Evolutionary conservation across 1,140 invertebrate genomes (phyloP), one percentile per base, ranked within the genome.

Genomic region (Caerostris darwini): DNA sequence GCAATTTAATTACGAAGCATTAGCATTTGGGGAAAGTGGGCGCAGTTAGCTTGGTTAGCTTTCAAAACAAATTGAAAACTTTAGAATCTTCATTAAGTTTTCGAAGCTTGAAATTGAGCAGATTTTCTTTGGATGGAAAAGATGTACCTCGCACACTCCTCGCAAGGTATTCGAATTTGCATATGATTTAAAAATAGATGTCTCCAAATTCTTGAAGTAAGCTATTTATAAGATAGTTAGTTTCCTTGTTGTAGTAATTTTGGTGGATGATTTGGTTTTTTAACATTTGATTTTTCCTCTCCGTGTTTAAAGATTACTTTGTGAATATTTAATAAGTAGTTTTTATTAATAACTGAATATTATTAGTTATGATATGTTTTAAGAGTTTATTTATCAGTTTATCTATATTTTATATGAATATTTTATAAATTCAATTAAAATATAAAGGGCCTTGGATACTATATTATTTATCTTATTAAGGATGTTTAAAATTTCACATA

Each of bases 1-100:
- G 10, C 85, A 61, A 87, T 87, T 87, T 87, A 87, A 87, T 87
- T 87, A 87, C n/a, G 56, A 53, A 61, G 85, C n/a, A 87, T 87
- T 64, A 87, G 85, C 57, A 87, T 87, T 59, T 87, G 57, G 34
- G 82, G 57, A 85, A 58, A 85, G 82, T 57, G 57, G n/a, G 54
- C 6, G 82, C 82, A 58, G 56, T 85, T 85, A 85, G n/a, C 64
- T 19, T 58, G 17, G 82, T 56, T 85, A 14, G 57, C 54, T 56
- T 85, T 57, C n/a, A 57, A 85, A 85, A 85, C 82, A 57, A 85
- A 19, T 85, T 85, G 54, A 57, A 85, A 85, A 85, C 54, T 85
- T 85, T 85, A 85, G 69, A 19, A 71, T 71, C 69, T 71, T 71
- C 69, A 71, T 71, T 71, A 71, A 71, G 67, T 19, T 71, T 19